Evolutionary conservation across 2,113 vertebrate genomes (phyloP), one percentile per base, ranked within the genome.

Genomic region (Chunga burmeisteri): DNA sequence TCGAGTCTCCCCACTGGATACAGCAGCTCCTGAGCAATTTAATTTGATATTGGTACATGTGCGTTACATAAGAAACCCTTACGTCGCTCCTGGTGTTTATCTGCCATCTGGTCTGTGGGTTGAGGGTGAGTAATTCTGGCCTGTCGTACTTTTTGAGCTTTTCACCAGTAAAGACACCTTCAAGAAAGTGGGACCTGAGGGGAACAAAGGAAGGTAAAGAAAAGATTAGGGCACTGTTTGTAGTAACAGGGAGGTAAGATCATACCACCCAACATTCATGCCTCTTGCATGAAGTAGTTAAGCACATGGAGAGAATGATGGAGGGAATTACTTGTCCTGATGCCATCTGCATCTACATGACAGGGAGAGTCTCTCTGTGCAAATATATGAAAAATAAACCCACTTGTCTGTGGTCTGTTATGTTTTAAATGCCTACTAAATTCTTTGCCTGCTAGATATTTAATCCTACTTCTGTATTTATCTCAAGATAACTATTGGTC

Each of bases 181-280:
- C 97, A 53, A 99, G 95, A 94, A 99, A 97, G 96, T 99, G 99
- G 21, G 98, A 98, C 95, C 99, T 99, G 97, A n/a, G 18, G 52
- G 89, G 68, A 67, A 81, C 79, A 86, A 72, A 90, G 40, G 21
- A 71, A 83, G 16, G 63, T 59, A 81, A 85, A 92, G 44, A 71
- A 70, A 78, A 52, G 20, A 46, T 96, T 55, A 93, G 36, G 65
- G 40, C 61, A 82, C 12, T 56, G 22, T 22, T 93, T 32, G 38
- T 70, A 84, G 34, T 56, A 77, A 44, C 36, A 96, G 58, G 23
- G 73, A 88, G 23, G 77, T 38, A 82, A 95, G 46, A 52, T 9
- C 42, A 13, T 3, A 49, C 9, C 49, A 62, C 38, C 34, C 66
- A 75, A 11, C 46, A 53, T 65, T 68, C 22, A 77, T 0, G 1